Base-by-base conservation (phyloP, 2,113 vertebrate species). In the Festucalex cinctus region DNA sequence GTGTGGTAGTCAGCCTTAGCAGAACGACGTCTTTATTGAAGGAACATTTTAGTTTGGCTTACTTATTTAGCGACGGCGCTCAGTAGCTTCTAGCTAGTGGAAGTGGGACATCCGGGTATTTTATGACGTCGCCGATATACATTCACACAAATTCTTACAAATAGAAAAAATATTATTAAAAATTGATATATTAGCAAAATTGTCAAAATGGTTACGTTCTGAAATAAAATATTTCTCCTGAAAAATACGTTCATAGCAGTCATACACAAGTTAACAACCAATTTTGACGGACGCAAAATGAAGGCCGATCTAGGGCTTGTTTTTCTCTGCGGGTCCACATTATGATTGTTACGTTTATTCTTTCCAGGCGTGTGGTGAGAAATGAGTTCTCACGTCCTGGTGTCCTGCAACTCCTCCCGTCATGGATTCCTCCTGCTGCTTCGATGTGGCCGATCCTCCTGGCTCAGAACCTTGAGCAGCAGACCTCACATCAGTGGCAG, bases 361-460 rank as follows among this genome's bases (percentile, higher is more conserved):
- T 24, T 43, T 62, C 1, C n/a, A 41, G 37, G 59, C 13, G 59
- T 41, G 59, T 5, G 16, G 12, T 24, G n/a, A 44, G 81, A 73
- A 56, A 88, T 88, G 88, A 82, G 66, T 12, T 60, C 68, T 39
- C 73, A 66, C 22, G 63, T 85, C 26, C 68, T 86, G 63, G 39
- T 59, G 6, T 58, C 68, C 17, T 51, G 48, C 6, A 3, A 66
- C 0, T 43, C 44, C 65, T 7, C 67, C 43, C 49, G 5, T 46
- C 76, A 60, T 20, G 13, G 68, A 6, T 58, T 35, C 8, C 26
- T 66, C 6, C 63, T 77, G 54, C 64, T 82, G 3, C 3, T 71
- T 12, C 28, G 58, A 39, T 57, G 69, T 56, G 67, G 39, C 28
- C 61, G 14, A 9, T 63, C 37, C n/a, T 26, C 61, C 41, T 39